Percentiles rank a stretch among this genome's conserved stretches.
Conservation (phyloP, 2,888 invertebrate genomes). For the Orthonevra nobilis region DNA sequence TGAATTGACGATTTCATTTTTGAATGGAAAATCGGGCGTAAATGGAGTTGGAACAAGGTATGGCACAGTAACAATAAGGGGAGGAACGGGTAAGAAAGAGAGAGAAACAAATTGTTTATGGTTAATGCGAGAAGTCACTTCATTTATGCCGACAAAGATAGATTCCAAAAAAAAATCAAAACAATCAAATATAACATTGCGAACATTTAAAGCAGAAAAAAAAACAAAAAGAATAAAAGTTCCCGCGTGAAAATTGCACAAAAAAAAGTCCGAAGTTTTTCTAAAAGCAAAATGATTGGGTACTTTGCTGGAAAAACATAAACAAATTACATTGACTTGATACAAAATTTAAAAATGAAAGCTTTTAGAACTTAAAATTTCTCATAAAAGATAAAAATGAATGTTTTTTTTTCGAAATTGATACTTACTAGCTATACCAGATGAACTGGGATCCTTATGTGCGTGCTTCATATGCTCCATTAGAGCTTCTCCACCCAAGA, state of each 20-base stretch:
- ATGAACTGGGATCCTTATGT: slow-evolving; percentile 90
- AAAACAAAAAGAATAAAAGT: no score
- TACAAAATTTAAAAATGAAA: no score
- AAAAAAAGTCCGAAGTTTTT: no score
- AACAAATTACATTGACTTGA: no score
- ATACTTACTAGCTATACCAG: slow-evolving; percentile 72
- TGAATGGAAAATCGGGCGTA: slow-evolving; percentile 25
- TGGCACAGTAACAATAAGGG: slow-evolving; percentile 2
- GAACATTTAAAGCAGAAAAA: no score
- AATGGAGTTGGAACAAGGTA: slow-evolving; percentile 24
- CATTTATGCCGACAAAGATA: no score
- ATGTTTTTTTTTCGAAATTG: slow-evolving; percentile 31
- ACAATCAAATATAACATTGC: no score
- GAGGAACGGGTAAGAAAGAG: slow-evolving; percentile 26
- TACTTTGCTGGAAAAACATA: neutral
- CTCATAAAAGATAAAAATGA: neutral
- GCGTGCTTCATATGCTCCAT: slow-evolving; percentile 98
- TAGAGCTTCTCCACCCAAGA: slow-evolving; percentile 94
- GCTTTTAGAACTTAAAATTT: neutral
- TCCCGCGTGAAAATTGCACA: no score
- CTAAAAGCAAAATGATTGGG: no score
- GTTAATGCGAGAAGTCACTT: slow-evolving; percentile 74
- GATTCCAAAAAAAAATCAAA: no score
- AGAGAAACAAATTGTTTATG: slow-evolving; percentile 57
- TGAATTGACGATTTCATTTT: slow-evolving; percentile 39